Evolutionary conservation across 2,888 invertebrate genomes (phyloP), one percentile per base, ranked within the genome.

Genomic region (Cynaeus angustus): DNA sequence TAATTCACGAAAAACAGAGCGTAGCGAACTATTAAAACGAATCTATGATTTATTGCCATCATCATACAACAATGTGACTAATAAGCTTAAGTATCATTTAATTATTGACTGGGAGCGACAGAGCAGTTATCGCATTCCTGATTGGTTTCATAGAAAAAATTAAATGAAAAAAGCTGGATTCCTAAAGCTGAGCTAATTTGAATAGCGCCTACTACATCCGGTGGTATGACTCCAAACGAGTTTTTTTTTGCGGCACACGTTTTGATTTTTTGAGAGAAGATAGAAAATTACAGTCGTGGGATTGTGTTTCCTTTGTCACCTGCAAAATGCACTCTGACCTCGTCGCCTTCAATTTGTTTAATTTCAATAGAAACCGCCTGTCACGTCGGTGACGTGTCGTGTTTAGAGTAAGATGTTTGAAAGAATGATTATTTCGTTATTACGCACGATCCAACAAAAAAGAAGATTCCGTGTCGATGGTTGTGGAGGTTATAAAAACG

Each of bases 311-410:
- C 62, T 52, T 68, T 68, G 68, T 62, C 68, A 68, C 53, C 55
- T 62, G 53, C 26, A 59, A 43, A 12, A 30, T 62, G 62, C 53
- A 14, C 68, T 55, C 28, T 68, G 61, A 46, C 55, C 61, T 64
- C 66, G 58, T 58, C 68, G 28, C 26, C 53, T 52, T 53, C 61
- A 68, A 68, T 68, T 67, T 67, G 52, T 50, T 61, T 67, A 61
- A 67, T 67, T 68, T 62, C 68, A 68, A 68, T 68, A 46, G 62
- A 62, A 33, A 62, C 53, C 68, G 58, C 58, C 61, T 61, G 61
- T 68, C 68, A 68, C 68, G 68, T 67, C 43, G 48, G 13, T 26
- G 53, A 53, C 26, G 62, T 58, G 68, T 68, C 68, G 68, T 68
- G 68, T 53, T 67, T 53, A 43, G 10, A 67, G 59, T 68, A 62